Conservation (phyloP, 2,888 invertebrate genomes). For the Ischnus inquisitorius region DNA sequence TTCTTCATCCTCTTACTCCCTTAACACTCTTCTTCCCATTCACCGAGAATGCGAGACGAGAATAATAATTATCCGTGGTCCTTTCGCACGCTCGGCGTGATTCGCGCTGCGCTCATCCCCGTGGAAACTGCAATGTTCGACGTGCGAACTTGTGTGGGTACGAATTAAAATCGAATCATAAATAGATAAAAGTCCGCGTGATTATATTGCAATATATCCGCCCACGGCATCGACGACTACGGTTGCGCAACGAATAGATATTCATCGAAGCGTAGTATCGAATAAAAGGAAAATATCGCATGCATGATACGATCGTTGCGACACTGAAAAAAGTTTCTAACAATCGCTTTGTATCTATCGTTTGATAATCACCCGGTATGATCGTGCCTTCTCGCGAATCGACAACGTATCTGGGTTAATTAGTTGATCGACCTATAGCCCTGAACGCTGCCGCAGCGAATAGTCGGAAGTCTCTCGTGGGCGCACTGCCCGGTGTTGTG, state of each 20-base stretch:
- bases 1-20: constrained; percentile 18
- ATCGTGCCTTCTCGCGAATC: constrained; percentile 50
- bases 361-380: constrained; percentile 1
- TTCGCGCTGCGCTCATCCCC: constrained; percentile 22
- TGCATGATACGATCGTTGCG: not conserved
- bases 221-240: not conserved
- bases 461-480: constrained; percentile 55
- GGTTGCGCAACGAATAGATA: not conserved
- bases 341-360: constrained; percentile 22
- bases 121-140: not conserved
- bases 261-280: not conserved
- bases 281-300: not conserved
- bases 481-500: constrained; percentile 43
- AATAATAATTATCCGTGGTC: constrained; percentile 63
- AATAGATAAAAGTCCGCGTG: not conserved
- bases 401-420: constrained; percentile 65
- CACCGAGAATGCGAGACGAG: constrained; percentile 6
- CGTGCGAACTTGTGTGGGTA: not conserved
- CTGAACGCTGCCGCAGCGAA: constrained; percentile 40
- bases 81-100: constrained; percentile 25
- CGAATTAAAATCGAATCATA: not conserved
- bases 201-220: constrained; percentile 4
- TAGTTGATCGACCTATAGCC: constrained; percentile 58
- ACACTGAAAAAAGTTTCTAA: constrained; percentile 9
- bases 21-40: constrained; percentile 7